Conservation (phyloP, 2,888 invertebrate genomes). For the Synanthedon andrenaeformis region DNA sequence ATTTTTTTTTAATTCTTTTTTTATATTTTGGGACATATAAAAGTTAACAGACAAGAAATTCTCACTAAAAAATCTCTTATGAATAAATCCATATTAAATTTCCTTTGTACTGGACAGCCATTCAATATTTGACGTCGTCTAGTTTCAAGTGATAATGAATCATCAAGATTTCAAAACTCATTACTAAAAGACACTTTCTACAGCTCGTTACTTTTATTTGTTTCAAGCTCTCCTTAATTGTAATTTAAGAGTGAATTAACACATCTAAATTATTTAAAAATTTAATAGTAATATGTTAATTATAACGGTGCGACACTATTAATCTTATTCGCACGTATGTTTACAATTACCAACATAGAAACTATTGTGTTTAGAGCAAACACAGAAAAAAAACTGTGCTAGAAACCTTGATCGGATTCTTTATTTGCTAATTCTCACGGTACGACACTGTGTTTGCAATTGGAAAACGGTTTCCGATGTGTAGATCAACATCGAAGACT, state of each 20-base stretch:
- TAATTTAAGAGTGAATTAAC: neutral
- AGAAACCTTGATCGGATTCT: neutral
- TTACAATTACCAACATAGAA: neutral
- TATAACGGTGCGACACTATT: slow-evolving; percentile 6
- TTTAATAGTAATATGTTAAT: slow-evolving; percentile 1
- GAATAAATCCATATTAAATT: no score
- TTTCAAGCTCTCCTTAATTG: neutral
- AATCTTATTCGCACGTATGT: slow-evolving; percentile 8
- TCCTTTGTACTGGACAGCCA: no score
- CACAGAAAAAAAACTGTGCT: neutral
- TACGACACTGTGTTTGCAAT: neutral
- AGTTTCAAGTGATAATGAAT: no score
- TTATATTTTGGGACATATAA: no score
- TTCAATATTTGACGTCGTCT: no score
- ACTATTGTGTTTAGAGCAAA: neutral
- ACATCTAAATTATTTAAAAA: neutral
- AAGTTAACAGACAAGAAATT: no score
- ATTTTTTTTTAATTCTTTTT: no score
- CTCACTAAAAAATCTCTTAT: no score
- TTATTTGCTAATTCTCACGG: neutral
- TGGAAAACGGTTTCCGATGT: neutral
- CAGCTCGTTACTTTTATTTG: neutral
- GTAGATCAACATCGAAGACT: neutral
- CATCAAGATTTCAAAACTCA: no score
- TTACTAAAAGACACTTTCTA: neutral